These are phyloP conservation scores for Meteorus cinctellus DNA, from an alignment of 2,888 invertebrate species.

Conservation along the genomic window DNA sequence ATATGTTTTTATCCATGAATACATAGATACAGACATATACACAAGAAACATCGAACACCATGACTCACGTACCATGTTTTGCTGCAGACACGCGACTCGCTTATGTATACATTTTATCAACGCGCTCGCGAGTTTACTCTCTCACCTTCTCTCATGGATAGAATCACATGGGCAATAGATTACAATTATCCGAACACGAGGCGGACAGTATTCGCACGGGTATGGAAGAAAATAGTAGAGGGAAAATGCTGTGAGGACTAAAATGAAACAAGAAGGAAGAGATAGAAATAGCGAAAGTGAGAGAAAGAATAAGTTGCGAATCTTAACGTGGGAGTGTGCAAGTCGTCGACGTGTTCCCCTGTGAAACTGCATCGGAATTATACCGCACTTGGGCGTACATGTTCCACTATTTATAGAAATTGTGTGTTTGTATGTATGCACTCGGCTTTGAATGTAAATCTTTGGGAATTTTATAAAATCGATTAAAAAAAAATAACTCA, in stretches of 20 bases:
- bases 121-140: slow-evolving; percentile 52
- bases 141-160: slow-evolving; percentile 36
- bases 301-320: slow-evolving; percentile 10
- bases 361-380: slow-evolving; percentile 22
- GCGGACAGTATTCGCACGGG: slow-evolving; percentile 50
- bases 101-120: slow-evolving; percentile 64
- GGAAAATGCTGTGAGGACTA: not conserved
- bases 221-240: not conserved
- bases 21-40: slow-evolving; percentile 15
- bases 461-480: not conserved
- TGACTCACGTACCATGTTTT: slow-evolving; percentile 38
- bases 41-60: slow-evolving; percentile 13
- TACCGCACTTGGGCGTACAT: not conserved
- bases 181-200: slow-evolving; percentile 71
- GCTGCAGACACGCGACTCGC: slow-evolving; percentile 45
- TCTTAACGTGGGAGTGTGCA: slow-evolving; percentile 50
- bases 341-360: slow-evolving; percentile 11
- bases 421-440: not conserved
- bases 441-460: not conserved
- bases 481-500: not conserved
- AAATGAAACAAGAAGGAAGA: not conserved
- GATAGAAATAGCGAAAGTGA: slow-evolving; percentile 14
- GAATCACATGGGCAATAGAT: slow-evolving; percentile 64
- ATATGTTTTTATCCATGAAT: slow-evolving; percentile 13
- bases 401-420: not conserved